Evolutionary conservation across 2,888 invertebrate species (phyloP).

Genomic region (Laothoe populi): DNA sequence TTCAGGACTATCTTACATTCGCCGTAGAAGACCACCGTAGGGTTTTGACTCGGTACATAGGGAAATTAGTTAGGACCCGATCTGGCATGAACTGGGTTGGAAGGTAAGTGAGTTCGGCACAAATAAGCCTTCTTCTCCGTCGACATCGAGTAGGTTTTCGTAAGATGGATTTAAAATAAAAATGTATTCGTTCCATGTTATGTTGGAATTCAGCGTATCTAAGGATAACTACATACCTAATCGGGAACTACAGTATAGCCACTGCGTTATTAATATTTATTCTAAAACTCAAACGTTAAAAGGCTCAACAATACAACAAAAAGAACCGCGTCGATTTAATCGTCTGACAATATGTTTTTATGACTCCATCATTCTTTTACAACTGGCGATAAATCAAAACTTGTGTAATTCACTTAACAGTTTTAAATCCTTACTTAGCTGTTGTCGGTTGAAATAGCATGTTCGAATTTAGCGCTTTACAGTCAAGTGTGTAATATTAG

Average conservation of each 20-base stretch:
- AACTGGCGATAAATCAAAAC: slow-evolving; percentile 19
- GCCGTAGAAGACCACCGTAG: too few relatives aligned
- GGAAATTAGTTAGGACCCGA: too few relatives aligned
- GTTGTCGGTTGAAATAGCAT: slow-evolving; percentile 30
- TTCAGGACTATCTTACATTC: too few relatives aligned
- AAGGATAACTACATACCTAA: neutral
- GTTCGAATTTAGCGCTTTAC: slow-evolving; percentile 33
- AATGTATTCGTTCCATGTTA: too few relatives aligned
- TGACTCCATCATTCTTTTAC: slow-evolving; percentile 13
- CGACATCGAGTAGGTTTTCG: too few relatives aligned
- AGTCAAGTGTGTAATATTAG: slow-evolving; percentile 31
- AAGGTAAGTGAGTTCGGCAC: too few relatives aligned
- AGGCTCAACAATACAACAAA: slow-evolving; percentile 15
- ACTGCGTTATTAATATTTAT: too few relatives aligned
- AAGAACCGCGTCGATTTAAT: slow-evolving; percentile 18
- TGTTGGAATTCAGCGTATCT: neutral
- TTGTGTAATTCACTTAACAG: slow-evolving; percentile 37
- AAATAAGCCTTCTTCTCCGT: too few relatives aligned
- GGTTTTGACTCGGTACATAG: too few relatives aligned
- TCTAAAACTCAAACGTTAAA: neutral
- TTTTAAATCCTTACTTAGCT: slow-evolving; percentile 21
- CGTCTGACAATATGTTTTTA: slow-evolving; percentile 16
- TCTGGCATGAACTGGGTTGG: too few relatives aligned
- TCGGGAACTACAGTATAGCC: neutral
- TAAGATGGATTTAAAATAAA: too few relatives aligned